Percentiles rank a stretch among this genome's conserved stretches.
These are phyloP conservation scores for Meriones psammophilus DNA, from an alignment of 2,797 vertebrate species.

Conservation along the genomic window DNA sequence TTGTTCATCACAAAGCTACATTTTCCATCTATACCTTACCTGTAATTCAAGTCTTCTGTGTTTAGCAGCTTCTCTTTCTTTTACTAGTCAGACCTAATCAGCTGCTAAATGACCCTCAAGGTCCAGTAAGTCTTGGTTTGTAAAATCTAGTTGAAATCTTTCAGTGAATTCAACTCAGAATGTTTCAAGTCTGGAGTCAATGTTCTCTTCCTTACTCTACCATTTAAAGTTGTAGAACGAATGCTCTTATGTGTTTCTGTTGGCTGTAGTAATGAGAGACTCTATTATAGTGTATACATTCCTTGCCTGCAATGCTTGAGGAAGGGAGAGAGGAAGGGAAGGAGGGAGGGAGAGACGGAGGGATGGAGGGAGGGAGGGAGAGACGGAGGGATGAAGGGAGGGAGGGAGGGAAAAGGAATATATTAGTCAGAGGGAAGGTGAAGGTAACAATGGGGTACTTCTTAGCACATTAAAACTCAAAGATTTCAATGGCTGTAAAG, in stretches of 20 bases:
- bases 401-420: background rate
- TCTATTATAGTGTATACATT: background rate
- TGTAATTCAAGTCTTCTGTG: constrained; percentile 5
- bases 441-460: background rate
- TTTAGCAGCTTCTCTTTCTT: constrained; percentile 63
- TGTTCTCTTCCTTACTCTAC: background rate
- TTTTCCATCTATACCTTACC: background rate
- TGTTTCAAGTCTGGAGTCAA: background rate
- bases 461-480: constrained; percentile 11
- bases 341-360: no score
- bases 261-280: background rate
- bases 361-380: background rate
- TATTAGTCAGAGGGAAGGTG: background rate
- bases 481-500: background rate
- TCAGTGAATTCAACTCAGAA: constrained; percentile 45
- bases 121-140: constrained; percentile 33
- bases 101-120: background rate
- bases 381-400: no score
- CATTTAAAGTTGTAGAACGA: background rate
- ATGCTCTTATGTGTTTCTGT: background rate
- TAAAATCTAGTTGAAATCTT: constrained; percentile 59
- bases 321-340: no score
- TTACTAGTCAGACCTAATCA: constrained; percentile 41
- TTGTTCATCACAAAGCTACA: constrained; percentile 51
- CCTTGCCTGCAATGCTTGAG: constrained; percentile 13